Evolutionary conservation across 2,888 invertebrate genomes (phyloP).

Genomic region (Ptychoptera contaminata): DNA sequence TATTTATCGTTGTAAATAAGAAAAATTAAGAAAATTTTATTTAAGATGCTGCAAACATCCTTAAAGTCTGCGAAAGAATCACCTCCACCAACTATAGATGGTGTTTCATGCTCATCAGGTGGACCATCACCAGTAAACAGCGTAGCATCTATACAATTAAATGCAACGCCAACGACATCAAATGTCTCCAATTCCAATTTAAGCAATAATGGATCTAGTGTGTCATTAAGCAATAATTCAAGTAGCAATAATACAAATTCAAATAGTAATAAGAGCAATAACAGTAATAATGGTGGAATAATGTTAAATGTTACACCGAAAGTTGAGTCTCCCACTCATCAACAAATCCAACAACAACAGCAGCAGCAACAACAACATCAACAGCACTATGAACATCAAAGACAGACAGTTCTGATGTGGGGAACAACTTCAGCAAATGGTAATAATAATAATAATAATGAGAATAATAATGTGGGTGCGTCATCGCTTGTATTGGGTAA

Average conservation of each 20-base stretch:
- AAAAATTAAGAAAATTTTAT: background rate
- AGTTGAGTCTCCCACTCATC: conserved; percentile 24
- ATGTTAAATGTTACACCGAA: conserved; percentile 21
- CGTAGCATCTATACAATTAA: conserved; percentile 10
- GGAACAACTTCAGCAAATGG: conserved; percentile 41
- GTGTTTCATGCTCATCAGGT: conserved; percentile 30
- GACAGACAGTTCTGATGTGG: conserved; percentile 92
- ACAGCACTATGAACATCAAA: conserved; percentile 45
- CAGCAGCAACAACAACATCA: conserved; percentile 34
- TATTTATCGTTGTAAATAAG: background rate
- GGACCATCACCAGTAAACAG: conserved; percentile 26
- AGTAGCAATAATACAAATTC: conserved; percentile 3
- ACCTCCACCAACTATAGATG: conserved; percentile 29
- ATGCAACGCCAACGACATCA: conserved; percentile 7
- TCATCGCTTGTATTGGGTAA: background rate
- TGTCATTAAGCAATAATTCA: conserved; percentile 1
- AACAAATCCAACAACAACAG: conserved; percentile 49
- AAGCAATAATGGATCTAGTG: background rate
- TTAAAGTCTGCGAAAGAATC: conserved; percentile 31
- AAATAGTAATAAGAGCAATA: too few species aligned
- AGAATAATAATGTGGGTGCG: too few species aligned
- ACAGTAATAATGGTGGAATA: conserved; percentile 2
- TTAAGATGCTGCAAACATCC: conserved; percentile 18
- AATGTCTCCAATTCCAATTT: background rate
- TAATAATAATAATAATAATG: conserved; percentile 26